Percentiles rank a stretch among this genome's conserved stretches.
Conservation (phyloP, 1,140 invertebrate genomes). For the Drosophila bipectinata region DNA sequence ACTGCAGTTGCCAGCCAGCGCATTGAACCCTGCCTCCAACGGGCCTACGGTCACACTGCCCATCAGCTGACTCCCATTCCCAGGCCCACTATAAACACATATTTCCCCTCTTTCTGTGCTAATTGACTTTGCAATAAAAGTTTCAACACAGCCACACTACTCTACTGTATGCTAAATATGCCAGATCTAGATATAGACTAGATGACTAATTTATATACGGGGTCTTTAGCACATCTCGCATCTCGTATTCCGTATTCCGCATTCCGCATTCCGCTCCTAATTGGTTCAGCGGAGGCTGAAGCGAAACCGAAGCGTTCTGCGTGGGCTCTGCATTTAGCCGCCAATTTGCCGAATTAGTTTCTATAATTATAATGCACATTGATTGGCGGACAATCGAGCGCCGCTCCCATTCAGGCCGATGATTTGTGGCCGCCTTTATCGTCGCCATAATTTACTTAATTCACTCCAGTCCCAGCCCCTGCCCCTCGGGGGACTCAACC, state of each 20-base stretch:
- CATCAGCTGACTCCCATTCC: slow-evolving; percentile 34
- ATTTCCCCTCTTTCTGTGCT: slow-evolving; percentile 34
- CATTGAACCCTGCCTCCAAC: slow-evolving; percentile 64
- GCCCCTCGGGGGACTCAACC: too few species aligned
- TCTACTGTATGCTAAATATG: slow-evolving; percentile 24
- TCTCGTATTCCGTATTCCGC: slow-evolving; percentile 76
- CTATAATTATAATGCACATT: slow-evolving; percentile 50
- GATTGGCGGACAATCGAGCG: slow-evolving; percentile 17
- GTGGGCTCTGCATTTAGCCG: slow-evolving; percentile 37
- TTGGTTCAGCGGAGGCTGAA: slow-evolving; percentile 24
- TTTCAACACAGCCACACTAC: slow-evolving; percentile 46
- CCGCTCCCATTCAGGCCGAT: neutral
- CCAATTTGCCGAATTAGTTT: slow-evolving; percentile 41
- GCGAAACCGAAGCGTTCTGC: slow-evolving; percentile 5
- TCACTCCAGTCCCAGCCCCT: too few species aligned
- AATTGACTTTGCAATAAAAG: slow-evolving; percentile 70
- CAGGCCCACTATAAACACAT: slow-evolving; percentile 35
- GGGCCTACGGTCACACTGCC: slow-evolving; percentile 36
- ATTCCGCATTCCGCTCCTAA: slow-evolving; percentile 77
- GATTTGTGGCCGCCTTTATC: neutral
- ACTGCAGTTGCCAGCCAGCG: slow-evolving; percentile 6
- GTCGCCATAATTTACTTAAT: slow-evolving; percentile 1
- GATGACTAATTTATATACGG: slow-evolving; percentile 53
- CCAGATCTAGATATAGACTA: slow-evolving; percentile 36
- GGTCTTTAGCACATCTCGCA: slow-evolving; percentile 69